Evolutionary conservation across 30 jellyfish, hydroid and myxozoan genomes (phyloP), one percentile per base, ranked within the genome.

Genomic region (Cassiopea xamachana): DNA sequence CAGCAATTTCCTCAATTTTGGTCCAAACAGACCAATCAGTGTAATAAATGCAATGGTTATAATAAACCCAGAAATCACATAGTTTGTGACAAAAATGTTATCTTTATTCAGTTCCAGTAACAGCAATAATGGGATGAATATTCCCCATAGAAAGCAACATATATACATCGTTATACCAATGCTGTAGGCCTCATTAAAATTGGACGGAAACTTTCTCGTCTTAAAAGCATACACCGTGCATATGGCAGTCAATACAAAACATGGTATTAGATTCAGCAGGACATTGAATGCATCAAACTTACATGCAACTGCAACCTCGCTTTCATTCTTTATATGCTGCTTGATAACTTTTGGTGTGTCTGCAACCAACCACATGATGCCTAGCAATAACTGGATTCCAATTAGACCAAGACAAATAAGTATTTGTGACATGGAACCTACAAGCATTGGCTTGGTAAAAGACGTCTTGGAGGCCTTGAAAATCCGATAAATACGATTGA

Each of bases 121-220:
- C 7, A 82, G n/a, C 39, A 83, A 14, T 27, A 90, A 62, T 68
- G 97, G 93, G 78, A 90, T 69, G 77, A 90, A 90, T 46, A 90
- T 72, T 1, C 97, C 97, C 97, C 97, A 90, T 12, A 88, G 77
- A 62, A 96, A 92, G 70, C 98, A 90, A 18, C 98, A 92, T 51
- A 92, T 77, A 77, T 89, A 96, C 99, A 96, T 96, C 15, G 99
- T 92, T n/a, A 90, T 69, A 78, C 92, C 98, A 62, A 96, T 96
- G 87, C 98, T 92, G 71, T 80, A 90, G 16, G 96, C 93, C 74
- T 96, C 99, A 85, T 93, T 96, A 92, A 80, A 96, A 61, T 95
- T 96, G 46, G 97, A 89, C 0, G 99, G 99, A 43, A 92, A 90
- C 27, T 92, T 96, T 10, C 99, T 89, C 73, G 98, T 96, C 84